Evolutionary conservation across 1,140 invertebrate genomes (phyloP), one percentile per base, ranked within the genome.

Genomic region (Drosophila miranda): DNA sequence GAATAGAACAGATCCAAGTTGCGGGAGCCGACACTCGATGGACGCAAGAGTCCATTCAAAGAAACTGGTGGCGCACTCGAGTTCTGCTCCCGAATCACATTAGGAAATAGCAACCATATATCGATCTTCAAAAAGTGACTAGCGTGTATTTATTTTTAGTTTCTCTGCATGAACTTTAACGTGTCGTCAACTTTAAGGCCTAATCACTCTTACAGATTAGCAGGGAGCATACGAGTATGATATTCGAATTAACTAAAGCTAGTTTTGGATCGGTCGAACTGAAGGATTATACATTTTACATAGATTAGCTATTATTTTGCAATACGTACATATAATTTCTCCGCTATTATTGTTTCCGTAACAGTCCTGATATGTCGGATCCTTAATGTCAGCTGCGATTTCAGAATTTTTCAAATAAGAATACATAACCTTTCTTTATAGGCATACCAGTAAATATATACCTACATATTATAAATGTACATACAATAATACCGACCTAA

Each of bases 111-210:
- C 13, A 68, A 49, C 64, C 56, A 68, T 56, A 56, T 56, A 69
- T 9, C 63, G 63, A 69, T 69, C 63, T 69, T 69, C 66, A 69
- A 48, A 49, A 66, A 69, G 66, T 46, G 50, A 68, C 45, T 68
- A 68, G 50, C 28, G 19, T 49, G 48, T 46, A 49, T 26, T 46
- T 54, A 67, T 55, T 55, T 19, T 55, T 48, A 67, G 64, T 48
- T 48, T 55, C 23, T 48, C 34, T 68, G 44, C 58, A 53, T 61
- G 52, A 67, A 53, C 48, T 62, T 14, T 34, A 63, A 30, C 50
- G 16, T 53, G 42, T 51, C 16, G 23, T 30, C 42, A 68, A 26
- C 30, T 34, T 19, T 56, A 49, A 68, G 63, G 50, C 11, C 26
- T n/a, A 11, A 62, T 28, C 48, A 42, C 13, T 9, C 8, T 34